Conservation (phyloP, 1,140 invertebrate genomes). For the Diachasmimorpha longicaudata region DNA sequence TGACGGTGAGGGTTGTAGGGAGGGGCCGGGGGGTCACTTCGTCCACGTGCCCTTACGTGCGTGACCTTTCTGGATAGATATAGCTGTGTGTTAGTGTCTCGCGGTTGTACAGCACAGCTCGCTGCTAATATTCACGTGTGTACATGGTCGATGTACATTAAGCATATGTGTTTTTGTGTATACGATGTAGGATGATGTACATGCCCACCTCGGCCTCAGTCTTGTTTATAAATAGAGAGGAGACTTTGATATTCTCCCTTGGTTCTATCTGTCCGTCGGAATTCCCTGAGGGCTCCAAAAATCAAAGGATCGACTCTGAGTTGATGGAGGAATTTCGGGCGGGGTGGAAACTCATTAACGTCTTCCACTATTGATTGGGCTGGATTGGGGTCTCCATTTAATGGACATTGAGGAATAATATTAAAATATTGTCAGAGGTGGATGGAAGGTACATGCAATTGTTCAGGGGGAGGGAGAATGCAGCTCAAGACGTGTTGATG, state of each 20-base stretch:
- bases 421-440: too few species aligned
- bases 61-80: conserved; percentile 27
- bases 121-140: not conserved
- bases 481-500: not conserved
- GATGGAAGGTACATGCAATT: not conserved
- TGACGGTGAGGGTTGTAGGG: not conserved
- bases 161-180: conserved; percentile 1
- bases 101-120: conserved; percentile 27
- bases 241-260: conserved; percentile 3
- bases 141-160: not conserved
- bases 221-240: not conserved
- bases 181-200: not conserved
- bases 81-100: conserved; percentile 36
- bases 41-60: conserved; percentile 30
- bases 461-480: not conserved
- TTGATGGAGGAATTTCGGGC: not conserved
- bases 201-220: not conserved
- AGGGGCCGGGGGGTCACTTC: not conserved
- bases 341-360: not conserved
- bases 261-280: not conserved
- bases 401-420: too few species aligned
- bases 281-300: conserved; percentile 42
- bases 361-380: not conserved
- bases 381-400: not conserved
- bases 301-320: conserved; percentile 52